These are phyloP conservation scores for Excalfactoria chinensis DNA, from an alignment of 2,113 vertebrate species.

Conservation along the genomic window DNA sequence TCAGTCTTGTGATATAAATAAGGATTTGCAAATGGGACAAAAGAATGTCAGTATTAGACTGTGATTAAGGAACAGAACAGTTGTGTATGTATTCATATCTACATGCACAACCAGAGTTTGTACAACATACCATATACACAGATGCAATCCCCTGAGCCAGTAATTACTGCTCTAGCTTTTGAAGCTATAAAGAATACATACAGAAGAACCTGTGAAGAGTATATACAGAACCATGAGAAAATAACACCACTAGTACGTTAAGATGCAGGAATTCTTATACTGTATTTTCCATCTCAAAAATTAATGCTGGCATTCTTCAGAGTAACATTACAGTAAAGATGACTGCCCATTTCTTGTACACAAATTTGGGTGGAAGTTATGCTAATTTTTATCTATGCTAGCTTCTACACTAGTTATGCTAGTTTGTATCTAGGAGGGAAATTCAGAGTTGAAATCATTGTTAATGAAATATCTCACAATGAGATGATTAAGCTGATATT, in stretches of 20 bases:
- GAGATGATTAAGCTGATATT: background rate
- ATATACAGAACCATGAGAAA: background rate
- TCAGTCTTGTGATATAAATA: background rate
- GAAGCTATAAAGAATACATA: background rate
- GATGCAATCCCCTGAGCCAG: background rate
- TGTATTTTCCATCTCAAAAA: background rate
- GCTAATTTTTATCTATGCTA: background rate
- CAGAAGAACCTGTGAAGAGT: background rate
- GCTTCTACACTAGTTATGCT: no score
- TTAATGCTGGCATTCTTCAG: background rate
- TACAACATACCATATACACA: background rate
- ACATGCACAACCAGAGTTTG: background rate
- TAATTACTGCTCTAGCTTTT: background rate
- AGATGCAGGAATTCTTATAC: background rate
- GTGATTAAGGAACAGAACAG: background rate
- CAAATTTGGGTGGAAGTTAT: background rate
- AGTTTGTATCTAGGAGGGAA: background rate
- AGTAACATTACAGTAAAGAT: background rate
- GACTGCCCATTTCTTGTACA: background rate
- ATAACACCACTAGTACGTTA: background rate
- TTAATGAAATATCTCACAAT: background rate
- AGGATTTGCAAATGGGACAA: background rate
- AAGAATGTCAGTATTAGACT: background rate
- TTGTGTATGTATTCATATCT: background rate
- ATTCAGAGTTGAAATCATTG: background rate